phyloP scores from a whole-genome alignment of 2,797 vertebrate genomes.

The Avahi laniger region DNA sequence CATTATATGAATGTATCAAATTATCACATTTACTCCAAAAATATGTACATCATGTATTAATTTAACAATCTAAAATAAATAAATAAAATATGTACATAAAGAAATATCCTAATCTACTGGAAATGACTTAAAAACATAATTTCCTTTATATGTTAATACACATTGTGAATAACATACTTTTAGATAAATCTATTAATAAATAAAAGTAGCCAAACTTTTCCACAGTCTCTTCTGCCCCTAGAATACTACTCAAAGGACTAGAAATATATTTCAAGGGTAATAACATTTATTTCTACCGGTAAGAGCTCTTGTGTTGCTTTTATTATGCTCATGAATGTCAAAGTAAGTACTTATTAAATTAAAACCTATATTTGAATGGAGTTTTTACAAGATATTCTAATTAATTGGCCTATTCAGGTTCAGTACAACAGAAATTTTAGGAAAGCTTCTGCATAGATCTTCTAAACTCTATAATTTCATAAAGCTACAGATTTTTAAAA shows the following conservation, averaged over 20 bases:
- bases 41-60: not conserved
- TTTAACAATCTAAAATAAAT: not conserved
- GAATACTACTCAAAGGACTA: not conserved
- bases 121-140: not conserved
- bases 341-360: not conserved
- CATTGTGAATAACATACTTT: not conserved
- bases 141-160: not conserved
- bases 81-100: not conserved
- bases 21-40: not conserved
- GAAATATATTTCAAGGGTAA: not conserved
- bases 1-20: not conserved
- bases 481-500: not conserved
- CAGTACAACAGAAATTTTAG: not conserved
- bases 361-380: slow-evolving; percentile 8
- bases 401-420: not conserved
- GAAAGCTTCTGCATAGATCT: not conserved
- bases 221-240: not conserved
- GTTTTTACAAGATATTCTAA: not conserved
- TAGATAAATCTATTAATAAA: not conserved
- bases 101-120: not conserved
- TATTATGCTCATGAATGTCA: not conserved
- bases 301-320: not conserved
- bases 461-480: not conserved
- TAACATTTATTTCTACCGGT: not conserved
- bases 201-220: not conserved